Percentiles rank a stretch among this genome's conserved stretches.
These are phyloP conservation scores for Lamellibrachia luymesi DNA, from an alignment of 1,140 invertebrate species.

Conservation along the genomic window DNA sequence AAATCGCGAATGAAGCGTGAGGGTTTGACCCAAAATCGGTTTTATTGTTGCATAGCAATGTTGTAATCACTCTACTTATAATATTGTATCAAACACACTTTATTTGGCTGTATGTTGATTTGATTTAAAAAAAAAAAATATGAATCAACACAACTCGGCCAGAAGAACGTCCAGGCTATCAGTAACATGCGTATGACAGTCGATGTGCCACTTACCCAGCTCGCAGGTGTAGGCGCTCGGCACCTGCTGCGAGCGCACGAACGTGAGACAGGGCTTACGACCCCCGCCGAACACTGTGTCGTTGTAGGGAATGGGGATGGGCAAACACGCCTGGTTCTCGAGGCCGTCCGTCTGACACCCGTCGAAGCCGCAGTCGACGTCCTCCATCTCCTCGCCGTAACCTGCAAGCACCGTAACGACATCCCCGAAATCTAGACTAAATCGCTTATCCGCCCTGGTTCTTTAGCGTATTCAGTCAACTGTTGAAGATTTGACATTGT, in stretches of 20 bases:
- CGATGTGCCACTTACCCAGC: slow-evolving; percentile 39
- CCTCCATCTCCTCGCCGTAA: slow-evolving; percentile 84
- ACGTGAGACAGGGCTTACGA: slow-evolving; percentile 23
- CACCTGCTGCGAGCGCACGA: slow-evolving; percentile 54
- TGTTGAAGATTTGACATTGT: not conserved
- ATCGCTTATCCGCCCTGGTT: not conserved
- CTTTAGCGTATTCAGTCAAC: not conserved
- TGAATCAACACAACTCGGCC: no score
- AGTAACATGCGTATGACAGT: no score
- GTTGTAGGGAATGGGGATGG: slow-evolving; percentile 80
- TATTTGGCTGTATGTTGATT: no score
- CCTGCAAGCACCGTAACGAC: slow-evolving; percentile 39
- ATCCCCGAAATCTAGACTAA: not conserved
- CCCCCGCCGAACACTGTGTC: slow-evolving; percentile 58
- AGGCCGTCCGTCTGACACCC: slow-evolving; percentile 38
- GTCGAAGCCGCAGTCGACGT: slow-evolving; percentile 81
- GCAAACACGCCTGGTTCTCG: slow-evolving; percentile 81
- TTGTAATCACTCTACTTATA: no score
- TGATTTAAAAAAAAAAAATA: no score
- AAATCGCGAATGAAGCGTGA: no score
- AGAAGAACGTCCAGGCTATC: no score
- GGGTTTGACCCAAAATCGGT: no score
- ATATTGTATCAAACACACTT: no score
- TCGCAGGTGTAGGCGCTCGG: slow-evolving; percentile 65
- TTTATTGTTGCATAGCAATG: no score